A percentile compares a stretch with the other conserved stretches of the same genome.
Conservation (phyloP, 2,797 vertebrate species). For the Rhinichthys osculus region DNA sequence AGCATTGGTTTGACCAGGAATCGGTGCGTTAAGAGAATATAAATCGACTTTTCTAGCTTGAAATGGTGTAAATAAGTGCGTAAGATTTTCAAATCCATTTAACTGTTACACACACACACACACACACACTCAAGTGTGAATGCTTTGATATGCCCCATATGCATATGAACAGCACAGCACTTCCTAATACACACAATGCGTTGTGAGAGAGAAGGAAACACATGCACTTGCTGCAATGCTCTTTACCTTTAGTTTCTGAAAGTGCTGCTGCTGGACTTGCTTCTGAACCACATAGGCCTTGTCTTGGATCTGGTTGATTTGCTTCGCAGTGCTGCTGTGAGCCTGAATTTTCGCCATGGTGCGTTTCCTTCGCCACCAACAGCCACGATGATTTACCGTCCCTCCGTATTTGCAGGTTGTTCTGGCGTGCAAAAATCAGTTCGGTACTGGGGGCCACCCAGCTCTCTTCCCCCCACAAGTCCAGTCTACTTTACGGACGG, state of each 20-base stretch:
- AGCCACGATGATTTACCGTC: constrained; percentile 67
- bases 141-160: constrained; percentile 40
- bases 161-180: constrained; percentile 45
- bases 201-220: constrained; percentile 55
- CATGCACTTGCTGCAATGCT: constrained; percentile 10
- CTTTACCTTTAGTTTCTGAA: constrained; percentile 87
- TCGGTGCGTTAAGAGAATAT: background rate
- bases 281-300: constrained; percentile 85
- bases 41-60: constrained; percentile 30
- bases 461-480: constrained; percentile 78
- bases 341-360: constrained; percentile 89
- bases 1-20: background rate
- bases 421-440: constrained; percentile 59
- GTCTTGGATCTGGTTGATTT: constrained; percentile 84
- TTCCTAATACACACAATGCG: constrained; percentile 78
- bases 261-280: constrained; percentile 87
- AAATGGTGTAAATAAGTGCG: constrained; percentile 23
- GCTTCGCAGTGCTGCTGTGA: constrained; percentile 81
- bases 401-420: constrained; percentile 58
- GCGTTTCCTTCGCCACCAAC: constrained; percentile 59
- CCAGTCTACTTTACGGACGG: constrained; percentile 76
- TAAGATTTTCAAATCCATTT: constrained; percentile 19
- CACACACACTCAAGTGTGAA: background rate
- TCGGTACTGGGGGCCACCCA: constrained; percentile 69
- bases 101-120: background rate